phyloP scores from a whole-genome alignment of 2,888 invertebrate genomes.

The Drosophila subsilvestris region DNA sequence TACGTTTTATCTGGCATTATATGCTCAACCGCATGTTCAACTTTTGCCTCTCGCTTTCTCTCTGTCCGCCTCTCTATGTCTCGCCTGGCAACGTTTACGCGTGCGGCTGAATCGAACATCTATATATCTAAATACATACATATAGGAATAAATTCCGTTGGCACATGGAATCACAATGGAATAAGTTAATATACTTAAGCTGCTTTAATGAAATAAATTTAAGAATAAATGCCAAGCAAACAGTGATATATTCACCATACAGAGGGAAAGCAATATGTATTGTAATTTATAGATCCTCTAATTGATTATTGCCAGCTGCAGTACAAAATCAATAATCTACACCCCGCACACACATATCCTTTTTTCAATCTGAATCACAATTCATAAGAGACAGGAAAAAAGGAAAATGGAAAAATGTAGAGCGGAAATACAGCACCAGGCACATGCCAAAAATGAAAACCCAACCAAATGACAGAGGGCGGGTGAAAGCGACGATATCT shows the following conservation, averaged over 20 bases:
- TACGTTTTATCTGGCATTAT: conserved; percentile 59
- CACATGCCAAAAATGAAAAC: conserved; percentile 14
- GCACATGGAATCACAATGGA: conserved; percentile 53
- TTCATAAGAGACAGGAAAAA: not conserved
- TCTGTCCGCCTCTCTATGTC: conserved; percentile 3
- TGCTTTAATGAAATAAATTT: conserved; percentile 68
- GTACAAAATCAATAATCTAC: not conserved
- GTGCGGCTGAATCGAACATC: conserved; percentile 28
- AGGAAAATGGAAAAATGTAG: not conserved
- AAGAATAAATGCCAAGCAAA: conserved; percentile 30
- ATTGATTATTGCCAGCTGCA: conserved; percentile 10
- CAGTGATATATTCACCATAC: not conserved
- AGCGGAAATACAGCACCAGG: not conserved
- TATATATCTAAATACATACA: conserved; percentile 18
- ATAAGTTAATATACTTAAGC: conserved; percentile 67
- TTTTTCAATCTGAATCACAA: not conserved
- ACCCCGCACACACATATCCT: not conserved
- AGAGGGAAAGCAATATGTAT: not conserved
- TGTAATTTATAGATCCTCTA: not conserved
- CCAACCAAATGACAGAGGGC: conserved; percentile 11
- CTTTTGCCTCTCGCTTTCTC: conserved; percentile 1
- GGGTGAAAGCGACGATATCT: conserved; percentile 12
- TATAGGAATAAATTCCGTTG: conserved; percentile 34
- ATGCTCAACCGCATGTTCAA: conserved; percentile 52
- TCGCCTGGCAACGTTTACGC: conserved; percentile 56